phyloP scores from a whole-genome alignment of 1,140 invertebrate species.

The Trinorchestia longiramus region DNA sequence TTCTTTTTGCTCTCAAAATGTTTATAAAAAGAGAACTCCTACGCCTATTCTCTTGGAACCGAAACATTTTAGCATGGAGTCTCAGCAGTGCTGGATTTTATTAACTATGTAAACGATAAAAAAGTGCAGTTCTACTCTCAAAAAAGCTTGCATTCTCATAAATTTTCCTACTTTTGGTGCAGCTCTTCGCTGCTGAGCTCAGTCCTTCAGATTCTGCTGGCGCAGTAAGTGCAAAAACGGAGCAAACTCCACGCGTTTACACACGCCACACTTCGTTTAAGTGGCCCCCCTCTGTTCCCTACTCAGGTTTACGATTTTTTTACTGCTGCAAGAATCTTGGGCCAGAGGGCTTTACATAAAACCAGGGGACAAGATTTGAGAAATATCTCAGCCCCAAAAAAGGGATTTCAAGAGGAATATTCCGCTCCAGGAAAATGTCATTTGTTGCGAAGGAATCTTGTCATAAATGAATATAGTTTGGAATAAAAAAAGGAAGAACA shows the following conservation, averaged over 20 bases:
- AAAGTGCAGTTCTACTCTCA: background rate
- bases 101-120: background rate
- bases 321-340: conserved; percentile 37
- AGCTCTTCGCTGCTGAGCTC: background rate
- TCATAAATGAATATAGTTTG: background rate
- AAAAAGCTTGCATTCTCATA: background rate
- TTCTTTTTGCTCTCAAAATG: background rate
- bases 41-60: background rate
- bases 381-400: background rate
- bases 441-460: background rate
- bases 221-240: background rate
- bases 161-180: background rate
- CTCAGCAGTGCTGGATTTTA: background rate
- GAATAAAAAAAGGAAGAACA: background rate
- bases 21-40: background rate
- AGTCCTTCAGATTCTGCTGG: background rate
- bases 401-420: conserved; percentile 21
- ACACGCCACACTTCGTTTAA: conserved; percentile 47
- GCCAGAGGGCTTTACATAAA: conserved; percentile 19
- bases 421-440: background rate
- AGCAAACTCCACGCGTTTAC: conserved; percentile 30
- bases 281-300: conserved; percentile 24
- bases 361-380: conserved; percentile 22
- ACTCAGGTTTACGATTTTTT: conserved; percentile 47
- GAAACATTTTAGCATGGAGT: background rate